Evolutionary conservation across 2,797 vertebrate species (phyloP).

Genomic region (Rhinichthys osculus): DNA sequence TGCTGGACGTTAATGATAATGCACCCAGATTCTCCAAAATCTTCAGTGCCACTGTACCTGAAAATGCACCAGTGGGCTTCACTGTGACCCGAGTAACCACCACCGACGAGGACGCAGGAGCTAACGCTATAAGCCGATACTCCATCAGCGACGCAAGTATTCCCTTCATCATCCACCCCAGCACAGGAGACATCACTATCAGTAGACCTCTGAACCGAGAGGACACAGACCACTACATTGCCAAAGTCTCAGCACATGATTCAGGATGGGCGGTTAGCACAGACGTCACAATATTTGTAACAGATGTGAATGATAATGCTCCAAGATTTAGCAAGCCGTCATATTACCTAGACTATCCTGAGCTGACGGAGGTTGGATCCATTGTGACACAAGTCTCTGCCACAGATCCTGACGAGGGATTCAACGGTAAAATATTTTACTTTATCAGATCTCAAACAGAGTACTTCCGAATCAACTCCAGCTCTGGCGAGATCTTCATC

Average conservation of each 20-base stretch:
- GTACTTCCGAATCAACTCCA: conserved; percentile 94
- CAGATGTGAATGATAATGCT: conserved; percentile 92
- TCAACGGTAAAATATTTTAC: conserved; percentile 95
- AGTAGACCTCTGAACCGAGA: conserved; percentile 93
- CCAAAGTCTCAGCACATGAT: conserved; percentile 93
- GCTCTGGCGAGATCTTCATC: conserved; percentile 91
- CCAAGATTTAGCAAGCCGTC: conserved; percentile 93
- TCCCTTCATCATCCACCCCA: conserved; percentile 90
- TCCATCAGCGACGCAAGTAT: conserved; percentile 89
- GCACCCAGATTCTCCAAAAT: conserved; percentile 97
- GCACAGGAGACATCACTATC: conserved; percentile 91
- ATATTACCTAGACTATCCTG: conserved; percentile 95
- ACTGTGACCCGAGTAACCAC: conserved; percentile 93
- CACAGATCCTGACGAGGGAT: conserved; percentile 88
- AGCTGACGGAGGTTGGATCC: conserved; percentile 88
- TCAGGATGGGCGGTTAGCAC: conserved; percentile 98
- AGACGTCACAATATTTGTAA: conserved; percentile 94
- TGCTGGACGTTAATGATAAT: conserved; percentile 96
- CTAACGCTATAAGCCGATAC: conserved; percentile 91
- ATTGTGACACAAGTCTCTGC: conserved; percentile 90
- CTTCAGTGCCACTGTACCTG: conserved; percentile 92
- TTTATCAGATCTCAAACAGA: conserved; percentile 96
- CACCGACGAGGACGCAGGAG: conserved; percentile 91
- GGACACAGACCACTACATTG: conserved; percentile 90
- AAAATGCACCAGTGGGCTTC: conserved; percentile 92